Evolutionary conservation across 2,888 invertebrate genomes (phyloP).

Genomic region (Eulithis testata): DNA sequence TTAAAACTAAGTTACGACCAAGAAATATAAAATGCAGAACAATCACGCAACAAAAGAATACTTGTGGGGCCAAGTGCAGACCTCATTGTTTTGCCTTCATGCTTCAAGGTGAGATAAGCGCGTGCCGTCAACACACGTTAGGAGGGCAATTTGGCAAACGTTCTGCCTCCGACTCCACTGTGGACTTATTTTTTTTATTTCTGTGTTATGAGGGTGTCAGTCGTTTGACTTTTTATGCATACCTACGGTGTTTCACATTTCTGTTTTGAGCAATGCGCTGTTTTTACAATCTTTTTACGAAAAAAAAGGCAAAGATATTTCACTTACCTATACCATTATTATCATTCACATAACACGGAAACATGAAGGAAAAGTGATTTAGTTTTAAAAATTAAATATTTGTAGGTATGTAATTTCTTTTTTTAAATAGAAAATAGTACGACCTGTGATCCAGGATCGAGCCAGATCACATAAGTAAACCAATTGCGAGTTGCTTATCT

Average conservation of each 20-base stretch:
- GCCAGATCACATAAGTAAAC: conserved; percentile 26
- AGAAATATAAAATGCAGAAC: conserved; percentile 42
- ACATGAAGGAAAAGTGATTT: neutral
- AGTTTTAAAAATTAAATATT: neutral
- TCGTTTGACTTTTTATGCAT: conserved; percentile 20
- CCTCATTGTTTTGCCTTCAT: conserved; percentile 34
- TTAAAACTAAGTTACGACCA: conserved; percentile 38
- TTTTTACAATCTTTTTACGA: neutral
- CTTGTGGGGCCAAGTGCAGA: conserved; percentile 31
- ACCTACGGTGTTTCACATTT: conserved; percentile 1
- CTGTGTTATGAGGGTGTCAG: conserved; percentile 29
- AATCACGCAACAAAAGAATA: conserved; percentile 40
- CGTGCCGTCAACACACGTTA: conserved; percentile 41
- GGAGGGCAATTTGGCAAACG: conserved; percentile 43
- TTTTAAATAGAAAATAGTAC: conserved; percentile 4
- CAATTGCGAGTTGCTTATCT: conserved; percentile 23
- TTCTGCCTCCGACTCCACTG: conserved; percentile 28
- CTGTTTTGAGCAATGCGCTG: neutral
- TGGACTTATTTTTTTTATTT: conserved; percentile 30
- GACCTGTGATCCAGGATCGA: conserved; percentile 12
- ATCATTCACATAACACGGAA: neutral
- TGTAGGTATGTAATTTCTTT: neutral
- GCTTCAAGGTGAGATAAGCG: conserved; percentile 39
- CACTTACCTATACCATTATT: neutral
- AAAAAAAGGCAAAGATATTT: neutral